Percentiles rank a stretch among this genome's conserved stretches.
These are phyloP conservation scores for Peromyscus aztecus DNA, from an alignment of 2,797 vertebrate species.

Conservation along the genomic window DNA sequence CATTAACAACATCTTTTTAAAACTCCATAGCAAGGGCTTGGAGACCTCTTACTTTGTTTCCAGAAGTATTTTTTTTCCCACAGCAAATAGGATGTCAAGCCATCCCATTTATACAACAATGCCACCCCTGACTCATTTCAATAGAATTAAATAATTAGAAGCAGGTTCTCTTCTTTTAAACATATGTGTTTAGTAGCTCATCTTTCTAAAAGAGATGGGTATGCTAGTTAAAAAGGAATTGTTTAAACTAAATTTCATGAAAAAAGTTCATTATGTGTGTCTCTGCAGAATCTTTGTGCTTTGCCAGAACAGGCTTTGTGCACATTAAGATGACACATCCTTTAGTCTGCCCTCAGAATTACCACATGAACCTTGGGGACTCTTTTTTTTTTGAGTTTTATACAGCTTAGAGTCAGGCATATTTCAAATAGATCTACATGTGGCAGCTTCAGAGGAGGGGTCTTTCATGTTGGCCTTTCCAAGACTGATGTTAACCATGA, in stretches of 20 bases:
- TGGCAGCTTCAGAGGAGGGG: not conserved
- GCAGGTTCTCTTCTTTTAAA: conserved; percentile 48
- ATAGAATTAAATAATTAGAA: conserved; percentile 57
- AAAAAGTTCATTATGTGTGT: not conserved
- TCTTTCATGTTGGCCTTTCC: not conserved
- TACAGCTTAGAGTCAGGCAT: not conserved
- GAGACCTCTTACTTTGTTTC: conserved; percentile 29
- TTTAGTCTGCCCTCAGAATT: not conserved
- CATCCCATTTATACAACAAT: conserved; percentile 29
- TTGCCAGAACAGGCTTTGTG: conserved; percentile 7
- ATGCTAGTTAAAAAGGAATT: conserved; percentile 14
- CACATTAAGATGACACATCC: not conserved
- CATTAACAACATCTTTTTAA: not conserved
- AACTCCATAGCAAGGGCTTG: not conserved
- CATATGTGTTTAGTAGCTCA: conserved; percentile 34
- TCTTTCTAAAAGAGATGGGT: conserved; percentile 42
- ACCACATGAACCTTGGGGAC: not conserved
- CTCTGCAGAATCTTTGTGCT: not conserved
- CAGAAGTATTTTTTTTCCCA: conserved; percentile 37
- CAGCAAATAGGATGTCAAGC: conserved; percentile 50
- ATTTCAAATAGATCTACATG: not conserved
- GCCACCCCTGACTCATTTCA: conserved; percentile 35
- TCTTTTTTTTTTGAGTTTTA: not conserved
- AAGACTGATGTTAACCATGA: not conserved
- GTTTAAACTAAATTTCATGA: conserved; percentile 44